Base-by-base conservation (phyloP, 2,113 vertebrate genomes). In the Panthera leo region DNA sequence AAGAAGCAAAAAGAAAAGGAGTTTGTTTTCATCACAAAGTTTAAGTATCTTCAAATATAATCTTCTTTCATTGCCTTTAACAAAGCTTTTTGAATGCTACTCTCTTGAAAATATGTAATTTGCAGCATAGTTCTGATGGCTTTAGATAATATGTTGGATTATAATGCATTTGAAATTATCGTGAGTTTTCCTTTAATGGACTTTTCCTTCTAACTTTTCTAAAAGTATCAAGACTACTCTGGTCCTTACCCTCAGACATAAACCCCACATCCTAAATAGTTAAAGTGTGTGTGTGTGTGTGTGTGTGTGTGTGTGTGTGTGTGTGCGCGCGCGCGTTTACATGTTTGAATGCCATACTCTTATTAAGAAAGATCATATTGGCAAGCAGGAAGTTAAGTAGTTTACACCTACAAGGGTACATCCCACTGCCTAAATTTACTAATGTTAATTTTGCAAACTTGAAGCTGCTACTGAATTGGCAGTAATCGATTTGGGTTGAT, bases 121-220 rank as follows among this genome's bases (percentile, higher is more conserved):
- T 61, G 51, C 18, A 68, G 34, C 23, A 18, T 29, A 34, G 10
- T 5, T 34, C 75, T 71, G 29, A 42, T 88, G 78, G 73, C 18
- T 71, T 91, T 67, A 65, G 11, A 36, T 94, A 95, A 78, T 85
- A 82, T 36, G 9, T 15, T 70, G 27, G 14, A 55, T 78, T 61
- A 79, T 7, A 82, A 83, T 23, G 31, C 89, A 71, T 82, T 58
- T 21, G 1, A 94, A 94, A 95, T 79, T 61, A 80, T 19, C 21
- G 15, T 68, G 36, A 61, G 71, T 88, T 89, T 95, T 89, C 53
- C n/a, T 87, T 58, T 58, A 82, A 71, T 34, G 55, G 16, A 89
- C 65, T 83, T 86, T 96, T 85, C 73, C 76, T 85, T 85, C 23
- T 80, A 93, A 85, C 25, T 89, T 92, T 78, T 91, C 65, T 85